phyloP scores from a whole-genome alignment of 2,113 vertebrate genomes.

The Anguilla japonica region DNA sequence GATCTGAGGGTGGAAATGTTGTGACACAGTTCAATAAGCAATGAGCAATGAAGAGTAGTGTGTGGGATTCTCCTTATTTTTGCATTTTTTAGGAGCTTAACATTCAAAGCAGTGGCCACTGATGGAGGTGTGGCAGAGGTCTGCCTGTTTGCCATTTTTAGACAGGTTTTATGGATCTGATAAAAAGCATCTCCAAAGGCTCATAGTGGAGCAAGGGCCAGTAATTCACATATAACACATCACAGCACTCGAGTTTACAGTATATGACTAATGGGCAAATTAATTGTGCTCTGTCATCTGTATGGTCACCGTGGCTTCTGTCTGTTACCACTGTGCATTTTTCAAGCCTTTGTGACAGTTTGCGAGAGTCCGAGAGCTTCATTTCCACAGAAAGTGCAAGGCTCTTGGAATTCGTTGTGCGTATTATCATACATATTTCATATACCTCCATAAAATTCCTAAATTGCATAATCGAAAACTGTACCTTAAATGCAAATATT shows the following conservation, averaged over 20 bases:
- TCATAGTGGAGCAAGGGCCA: not conserved
- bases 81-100: not conserved
- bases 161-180: not conserved
- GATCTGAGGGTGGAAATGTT: no score
- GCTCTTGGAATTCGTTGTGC: not conserved
- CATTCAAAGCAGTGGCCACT: not conserved
- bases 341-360: not conserved
- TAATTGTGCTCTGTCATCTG: not conserved
- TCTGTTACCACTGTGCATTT: not conserved
- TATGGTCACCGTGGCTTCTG: not conserved
- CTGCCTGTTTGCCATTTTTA: not conserved
- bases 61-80: no score
- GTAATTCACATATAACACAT: no score
- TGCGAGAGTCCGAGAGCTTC: not conserved
- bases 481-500: not conserved
- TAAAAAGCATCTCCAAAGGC: not conserved
- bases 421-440: not conserved
- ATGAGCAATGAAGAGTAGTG: no score
- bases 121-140: not conserved
- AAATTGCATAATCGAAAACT: not conserved
- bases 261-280: not conserved
- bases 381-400: not conserved
- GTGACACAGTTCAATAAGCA: no score
- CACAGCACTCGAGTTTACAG: not conserved
- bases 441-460: not conserved